Evolutionary conservation across 2,797 vertebrate species (phyloP).

Genomic region (Melanotaenia parkinsoni): DNA sequence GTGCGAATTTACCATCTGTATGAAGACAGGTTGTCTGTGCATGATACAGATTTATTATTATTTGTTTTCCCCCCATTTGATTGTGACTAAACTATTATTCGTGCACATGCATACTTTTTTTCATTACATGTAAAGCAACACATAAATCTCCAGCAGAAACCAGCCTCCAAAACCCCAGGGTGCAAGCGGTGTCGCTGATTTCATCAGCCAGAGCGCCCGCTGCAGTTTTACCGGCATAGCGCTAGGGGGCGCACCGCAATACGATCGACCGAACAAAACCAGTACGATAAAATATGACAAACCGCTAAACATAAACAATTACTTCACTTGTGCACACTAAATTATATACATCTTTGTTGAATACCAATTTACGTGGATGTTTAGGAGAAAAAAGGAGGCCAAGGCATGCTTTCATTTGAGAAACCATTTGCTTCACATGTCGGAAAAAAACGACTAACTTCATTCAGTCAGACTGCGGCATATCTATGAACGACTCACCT

Average conservation of each 20-base stretch:
- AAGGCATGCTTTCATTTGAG: accelerated
- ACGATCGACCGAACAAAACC: slow-evolving; percentile 26
- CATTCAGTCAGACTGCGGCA: background rate
- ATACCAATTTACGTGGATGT: accelerated
- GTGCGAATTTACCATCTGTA: background rate
- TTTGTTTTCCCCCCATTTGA: background rate
- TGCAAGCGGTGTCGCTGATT: slow-evolving; percentile 74
- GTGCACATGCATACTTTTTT: background rate
- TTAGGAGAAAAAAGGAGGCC: background rate
- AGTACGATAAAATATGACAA: slow-evolving; percentile 15
- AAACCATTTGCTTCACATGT: background rate
- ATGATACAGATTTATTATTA: background rate
- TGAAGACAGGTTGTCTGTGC: background rate
- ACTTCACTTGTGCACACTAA: accelerated
- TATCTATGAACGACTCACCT: slow-evolving; percentile 76
- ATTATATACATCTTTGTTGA: background rate
- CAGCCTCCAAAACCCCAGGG: slow-evolving; percentile 15
- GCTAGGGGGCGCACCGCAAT: slow-evolving; percentile 57
- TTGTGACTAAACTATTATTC: background rate
- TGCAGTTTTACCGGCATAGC: slow-evolving; percentile 67
- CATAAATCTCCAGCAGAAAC: slow-evolving; percentile 37
- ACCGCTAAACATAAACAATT: background rate
- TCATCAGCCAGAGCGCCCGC: slow-evolving; percentile 76
- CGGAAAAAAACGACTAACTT: slow-evolving; percentile 7
- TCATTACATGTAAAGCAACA: background rate